Percentiles rank a stretch among this genome's conserved stretches.
Conservation (phyloP, 2,797 vertebrate species). For the Betta splendens region DNA sequence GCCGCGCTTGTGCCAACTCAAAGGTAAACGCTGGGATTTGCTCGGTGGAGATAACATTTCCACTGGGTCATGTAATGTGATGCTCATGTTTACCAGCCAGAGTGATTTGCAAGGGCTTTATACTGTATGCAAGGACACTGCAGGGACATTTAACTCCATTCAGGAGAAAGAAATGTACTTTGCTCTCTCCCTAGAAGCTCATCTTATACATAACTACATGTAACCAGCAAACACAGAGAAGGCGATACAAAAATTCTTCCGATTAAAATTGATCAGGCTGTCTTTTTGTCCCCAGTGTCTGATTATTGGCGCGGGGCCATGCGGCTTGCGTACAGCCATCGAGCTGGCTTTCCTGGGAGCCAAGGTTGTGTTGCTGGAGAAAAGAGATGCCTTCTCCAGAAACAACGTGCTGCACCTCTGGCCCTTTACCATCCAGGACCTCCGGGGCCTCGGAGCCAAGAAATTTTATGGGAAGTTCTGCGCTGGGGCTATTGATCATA, state of each 20-base stretch:
- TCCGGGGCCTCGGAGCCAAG: conserved; percentile 95
- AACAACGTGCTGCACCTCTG: conserved; percentile 98
- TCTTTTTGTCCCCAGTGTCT: conserved; percentile 85
- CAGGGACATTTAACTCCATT: neutral
- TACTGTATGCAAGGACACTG: conserved; percentile 12
- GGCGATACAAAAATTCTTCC: no score
- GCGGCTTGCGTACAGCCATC: conserved; percentile 95
- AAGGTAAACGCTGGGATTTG: conserved; percentile 80
- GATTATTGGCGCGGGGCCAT: conserved; percentile 97
- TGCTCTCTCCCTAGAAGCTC: neutral
- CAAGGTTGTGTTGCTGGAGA: conserved; percentile 96
- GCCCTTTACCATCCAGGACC: conserved; percentile 97
- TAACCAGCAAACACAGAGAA: neutral
- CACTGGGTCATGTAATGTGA: conserved; percentile 14
- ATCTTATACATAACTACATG: neutral
- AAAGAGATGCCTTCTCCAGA: conserved; percentile 96
- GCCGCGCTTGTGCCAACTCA: conserved; percentile 90
- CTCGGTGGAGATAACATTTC: conserved; percentile 17
- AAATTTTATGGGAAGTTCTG: conserved; percentile 99
- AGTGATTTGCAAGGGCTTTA: neutral
- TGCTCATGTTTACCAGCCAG: conserved; percentile 20
- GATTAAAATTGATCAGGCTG: no score
- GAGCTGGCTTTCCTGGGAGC: conserved; percentile 94
- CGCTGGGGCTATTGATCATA: conserved; percentile 97
- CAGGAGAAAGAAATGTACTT: neutral